phyloP scores from a whole-genome alignment of 1,140 invertebrate species.

The Drosophila nigromelanica region DNA sequence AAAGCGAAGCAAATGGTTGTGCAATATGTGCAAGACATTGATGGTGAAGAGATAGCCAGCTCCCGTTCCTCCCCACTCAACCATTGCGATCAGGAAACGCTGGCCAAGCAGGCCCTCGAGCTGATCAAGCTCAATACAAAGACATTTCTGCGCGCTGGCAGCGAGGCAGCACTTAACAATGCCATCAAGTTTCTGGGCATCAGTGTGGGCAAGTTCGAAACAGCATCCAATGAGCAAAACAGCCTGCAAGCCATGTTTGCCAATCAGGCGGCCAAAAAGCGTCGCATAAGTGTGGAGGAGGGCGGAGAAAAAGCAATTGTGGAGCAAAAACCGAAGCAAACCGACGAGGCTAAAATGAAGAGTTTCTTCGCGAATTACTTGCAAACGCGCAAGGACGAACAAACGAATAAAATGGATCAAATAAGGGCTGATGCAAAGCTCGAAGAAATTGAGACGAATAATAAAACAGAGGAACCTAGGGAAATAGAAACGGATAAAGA shows the following conservation, averaged over 20 bases:
- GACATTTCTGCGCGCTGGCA: slow-evolving; percentile 70
- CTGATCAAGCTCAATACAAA: slow-evolving; percentile 86
- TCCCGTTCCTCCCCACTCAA: slow-evolving; percentile 84
- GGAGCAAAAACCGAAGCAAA: slow-evolving; percentile 49
- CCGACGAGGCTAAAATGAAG: slow-evolving; percentile 59
- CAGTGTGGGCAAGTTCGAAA: slow-evolving; percentile 91
- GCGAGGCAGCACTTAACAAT: slow-evolving; percentile 84
- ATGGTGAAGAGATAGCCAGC: slow-evolving; percentile 86
- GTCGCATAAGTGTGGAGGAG: slow-evolving; percentile 55
- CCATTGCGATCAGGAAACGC: slow-evolving; percentile 86
- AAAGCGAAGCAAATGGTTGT: slow-evolving; percentile 88
- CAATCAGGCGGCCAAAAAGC: slow-evolving; percentile 73
- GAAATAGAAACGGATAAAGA: background rate
- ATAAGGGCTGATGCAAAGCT: background rate
- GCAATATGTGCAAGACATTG: slow-evolving; percentile 86
- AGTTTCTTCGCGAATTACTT: slow-evolving; percentile 68
- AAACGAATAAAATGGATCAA: background rate
- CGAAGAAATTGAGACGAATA: background rate
- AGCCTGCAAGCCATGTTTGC: slow-evolving; percentile 81
- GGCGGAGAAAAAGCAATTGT: slow-evolving; percentile 6
- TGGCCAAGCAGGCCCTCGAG: slow-evolving; percentile 86
- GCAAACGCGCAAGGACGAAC: slow-evolving; percentile 42
- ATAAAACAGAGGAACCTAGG: background rate
- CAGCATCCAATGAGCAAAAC: slow-evolving; percentile 85
- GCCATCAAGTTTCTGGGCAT: slow-evolving; percentile 89